These are phyloP conservation scores for Psococerastis gibbosa DNA, from an alignment of 2,888 invertebrate species.

Conservation along the genomic window DNA sequence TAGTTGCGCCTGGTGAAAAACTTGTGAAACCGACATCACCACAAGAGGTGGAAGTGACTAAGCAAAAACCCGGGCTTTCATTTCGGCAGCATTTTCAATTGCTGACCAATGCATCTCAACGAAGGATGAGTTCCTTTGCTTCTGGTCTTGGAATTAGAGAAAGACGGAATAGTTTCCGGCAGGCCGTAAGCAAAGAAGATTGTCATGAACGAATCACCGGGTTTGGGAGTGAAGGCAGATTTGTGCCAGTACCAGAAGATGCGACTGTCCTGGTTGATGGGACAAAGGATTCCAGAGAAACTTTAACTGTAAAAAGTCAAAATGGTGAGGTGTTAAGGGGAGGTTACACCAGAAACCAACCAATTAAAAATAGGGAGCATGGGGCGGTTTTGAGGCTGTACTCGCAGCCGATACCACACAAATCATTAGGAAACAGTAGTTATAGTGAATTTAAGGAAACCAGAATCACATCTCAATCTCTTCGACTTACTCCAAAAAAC, in stretches of 20 bases:
- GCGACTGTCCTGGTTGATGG: constrained; percentile 5
- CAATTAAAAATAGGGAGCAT: background rate
- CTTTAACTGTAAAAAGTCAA: constrained; percentile 4
- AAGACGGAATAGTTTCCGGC: constrained; percentile 23
- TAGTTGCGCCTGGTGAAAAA: background rate
- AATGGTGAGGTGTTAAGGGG: background rate
- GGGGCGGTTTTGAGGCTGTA: background rate
- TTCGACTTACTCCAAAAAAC: background rate
- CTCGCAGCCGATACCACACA: background rate
- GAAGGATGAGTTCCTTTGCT: constrained; percentile 18
- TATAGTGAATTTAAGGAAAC: background rate
- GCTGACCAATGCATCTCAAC: constrained; percentile 15
- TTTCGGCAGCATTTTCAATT: constrained; percentile 12
- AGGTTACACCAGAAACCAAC: too few relatives aligned
- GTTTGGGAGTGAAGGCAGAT: constrained; percentile 12
- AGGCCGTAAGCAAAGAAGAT: constrained; percentile 21
- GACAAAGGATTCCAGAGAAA: background rate
- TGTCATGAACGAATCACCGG: constrained; percentile 11
- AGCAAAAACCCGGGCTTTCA: background rate
- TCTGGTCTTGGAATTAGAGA: constrained; percentile 21
- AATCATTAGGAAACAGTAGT: too few relatives aligned
- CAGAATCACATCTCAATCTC: background rate
- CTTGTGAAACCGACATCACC: background rate
- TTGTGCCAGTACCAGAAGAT: constrained; percentile 8
- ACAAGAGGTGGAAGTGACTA: background rate